Percentiles rank a stretch among this genome's conserved stretches.
These are phyloP conservation scores for Lasioglossum villosulum DNA, from an alignment of 2,888 invertebrate species.

Conservation along the genomic window DNA sequence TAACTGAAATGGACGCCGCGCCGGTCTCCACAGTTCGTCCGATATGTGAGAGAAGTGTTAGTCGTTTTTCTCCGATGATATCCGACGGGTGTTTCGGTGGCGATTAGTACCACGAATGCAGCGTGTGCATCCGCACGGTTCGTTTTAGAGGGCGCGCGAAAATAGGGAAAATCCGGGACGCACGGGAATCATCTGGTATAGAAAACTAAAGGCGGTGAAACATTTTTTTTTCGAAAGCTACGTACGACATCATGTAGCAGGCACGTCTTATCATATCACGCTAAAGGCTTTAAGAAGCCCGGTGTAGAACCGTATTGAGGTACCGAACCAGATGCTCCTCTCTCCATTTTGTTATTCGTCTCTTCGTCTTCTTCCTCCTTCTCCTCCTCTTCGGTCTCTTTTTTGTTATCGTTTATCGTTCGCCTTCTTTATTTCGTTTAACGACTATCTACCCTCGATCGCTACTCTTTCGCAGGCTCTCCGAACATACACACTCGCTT, in stretches of 20 bases:
- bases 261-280: slow-evolving; percentile 84
- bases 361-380: slow-evolving; percentile 38
- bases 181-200: slow-evolving; percentile 65
- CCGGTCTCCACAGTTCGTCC: background rate
- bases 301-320: slow-evolving; percentile 75
- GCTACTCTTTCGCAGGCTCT: slow-evolving; percentile 25
- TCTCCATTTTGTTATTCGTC: slow-evolving; percentile 21
- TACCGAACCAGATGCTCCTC: slow-evolving; percentile 64
- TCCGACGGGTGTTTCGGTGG: slow-evolving; percentile 36
- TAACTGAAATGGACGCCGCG: background rate
- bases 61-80: background rate
- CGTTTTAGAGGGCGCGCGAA: slow-evolving; percentile 62
- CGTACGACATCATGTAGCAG: slow-evolving; percentile 82
- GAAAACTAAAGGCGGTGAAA: slow-evolving; percentile 81
- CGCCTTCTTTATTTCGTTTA: slow-evolving; percentile 43
- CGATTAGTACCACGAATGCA: slow-evolving; percentile 51
- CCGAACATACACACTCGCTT: slow-evolving; percentile 15
- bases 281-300: slow-evolving; percentile 77
- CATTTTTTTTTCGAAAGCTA: slow-evolving; percentile 64
- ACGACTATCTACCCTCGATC: slow-evolving; percentile 63
- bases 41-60: slow-evolving; percentile 27
- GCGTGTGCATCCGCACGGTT: slow-evolving; percentile 34
- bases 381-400: slow-evolving; percentile 11
- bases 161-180: slow-evolving; percentile 63
- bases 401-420: slow-evolving; percentile 14